These are phyloP conservation scores for Eubasilissa regina DNA, from an alignment of 1,140 invertebrate genomes.

Conservation along the genomic window DNA sequence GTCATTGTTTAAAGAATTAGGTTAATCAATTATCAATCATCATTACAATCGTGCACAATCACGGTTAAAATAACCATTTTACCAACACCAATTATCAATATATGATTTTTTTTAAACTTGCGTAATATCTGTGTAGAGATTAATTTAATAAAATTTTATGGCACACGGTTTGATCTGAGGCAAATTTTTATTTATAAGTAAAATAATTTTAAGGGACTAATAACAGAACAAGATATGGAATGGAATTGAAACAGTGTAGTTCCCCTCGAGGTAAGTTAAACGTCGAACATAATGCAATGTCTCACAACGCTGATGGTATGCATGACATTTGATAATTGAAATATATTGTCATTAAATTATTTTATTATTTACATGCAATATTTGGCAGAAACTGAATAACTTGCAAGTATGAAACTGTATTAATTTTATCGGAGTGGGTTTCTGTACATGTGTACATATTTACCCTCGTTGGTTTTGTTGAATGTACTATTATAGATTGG, in stretches of 20 bases:
- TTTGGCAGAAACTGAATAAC: constrained; percentile 8
- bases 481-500: not conserved
- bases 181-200: not conserved
- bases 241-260: not conserved
- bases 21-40: too few species aligned
- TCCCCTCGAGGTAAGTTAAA: not conserved
- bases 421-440: constrained; percentile 22
- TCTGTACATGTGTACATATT: constrained; percentile 15
- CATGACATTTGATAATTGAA: not conserved
- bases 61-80: too few species aligned
- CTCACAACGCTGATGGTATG: not conserved
- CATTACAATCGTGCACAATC: too few species aligned
- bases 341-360: not conserved
- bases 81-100: too few species aligned
- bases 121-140: too few species aligned
- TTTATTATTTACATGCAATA: constrained; percentile 28
- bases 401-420: constrained; percentile 31
- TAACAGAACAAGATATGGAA: not conserved
- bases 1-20: too few species aligned
- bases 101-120: too few species aligned
- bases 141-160: not conserved
- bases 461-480: not conserved
- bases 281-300: not conserved
- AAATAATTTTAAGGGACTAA: not conserved
- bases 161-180: not conserved